These are phyloP conservation scores for Drosophila koepferae DNA, from an alignment of 2,888 invertebrate genomes.

Conservation along the genomic window DNA sequence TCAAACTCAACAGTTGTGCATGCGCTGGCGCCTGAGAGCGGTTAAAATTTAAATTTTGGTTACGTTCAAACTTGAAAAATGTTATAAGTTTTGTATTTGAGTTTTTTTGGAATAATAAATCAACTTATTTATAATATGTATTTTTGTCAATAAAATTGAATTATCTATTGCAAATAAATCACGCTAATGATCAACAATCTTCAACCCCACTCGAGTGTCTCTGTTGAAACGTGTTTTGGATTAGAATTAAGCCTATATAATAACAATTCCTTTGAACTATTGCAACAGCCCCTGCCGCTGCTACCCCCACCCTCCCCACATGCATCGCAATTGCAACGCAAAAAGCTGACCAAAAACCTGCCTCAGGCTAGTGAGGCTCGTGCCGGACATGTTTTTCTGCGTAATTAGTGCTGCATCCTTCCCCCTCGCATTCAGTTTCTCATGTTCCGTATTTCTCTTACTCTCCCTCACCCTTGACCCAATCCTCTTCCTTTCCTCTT, in stretches of 20 bases:
- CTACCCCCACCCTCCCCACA: not conserved
- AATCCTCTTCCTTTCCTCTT: constrained; percentile 7
- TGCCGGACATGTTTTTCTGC: constrained; percentile 66
- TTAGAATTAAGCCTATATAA: constrained; percentile 71
- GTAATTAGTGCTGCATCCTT: constrained; percentile 68
- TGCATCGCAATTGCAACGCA: constrained; percentile 66
- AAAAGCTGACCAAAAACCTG: constrained; percentile 19
- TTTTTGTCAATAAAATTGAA: not conserved
- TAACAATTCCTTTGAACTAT: constrained; percentile 48
- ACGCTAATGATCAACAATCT: constrained; percentile 64
- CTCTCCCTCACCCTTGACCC: not conserved
- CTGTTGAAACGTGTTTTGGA: constrained; percentile 68
- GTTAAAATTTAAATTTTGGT: constrained; percentile 6
- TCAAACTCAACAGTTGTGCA: constrained; percentile 4
- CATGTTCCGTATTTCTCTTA: not conserved
- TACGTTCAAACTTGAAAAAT: not conserved
- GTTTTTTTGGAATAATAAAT: not conserved
- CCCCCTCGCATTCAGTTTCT: constrained; percentile 1
- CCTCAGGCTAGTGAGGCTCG: constrained; percentile 19
- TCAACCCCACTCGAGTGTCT: constrained; percentile 40
- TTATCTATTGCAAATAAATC: constrained; percentile 34
- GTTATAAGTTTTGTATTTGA: not conserved
- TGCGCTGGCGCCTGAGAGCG: not conserved
- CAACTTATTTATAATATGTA: not conserved
- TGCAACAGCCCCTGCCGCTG: constrained; percentile 33